Conservation (phyloP, 1,140 invertebrate species). For the Tetranychus urticae region DNA sequence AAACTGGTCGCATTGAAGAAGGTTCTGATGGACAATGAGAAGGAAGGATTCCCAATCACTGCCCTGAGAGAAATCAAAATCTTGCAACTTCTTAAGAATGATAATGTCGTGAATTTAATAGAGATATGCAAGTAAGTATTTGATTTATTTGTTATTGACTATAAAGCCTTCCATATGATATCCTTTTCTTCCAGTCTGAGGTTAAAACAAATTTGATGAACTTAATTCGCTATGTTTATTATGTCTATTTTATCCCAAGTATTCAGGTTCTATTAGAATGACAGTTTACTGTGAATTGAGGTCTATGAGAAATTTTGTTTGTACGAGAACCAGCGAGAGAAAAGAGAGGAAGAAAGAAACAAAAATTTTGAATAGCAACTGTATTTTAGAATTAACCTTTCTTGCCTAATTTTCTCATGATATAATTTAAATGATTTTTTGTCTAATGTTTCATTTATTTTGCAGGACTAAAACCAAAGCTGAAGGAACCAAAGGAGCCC, state of each 20-base stretch:
- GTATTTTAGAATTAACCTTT: too few species aligned
- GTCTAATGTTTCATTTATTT: not conserved
- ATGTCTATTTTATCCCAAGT: too few species aligned
- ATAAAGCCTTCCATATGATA: too few species aligned
- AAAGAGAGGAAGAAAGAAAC: not conserved
- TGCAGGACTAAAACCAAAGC: not conserved
- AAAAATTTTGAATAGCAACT: not conserved
- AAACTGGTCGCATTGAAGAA: constrained; percentile 94
- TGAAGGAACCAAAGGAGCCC: constrained; percentile 26
- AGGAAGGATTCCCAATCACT: constrained; percentile 97
- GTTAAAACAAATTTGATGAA: too few species aligned
- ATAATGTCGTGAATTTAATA: constrained; percentile 41
- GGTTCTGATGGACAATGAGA: constrained; percentile 98
- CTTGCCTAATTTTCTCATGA: not conserved
- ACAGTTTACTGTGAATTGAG: too few species aligned
- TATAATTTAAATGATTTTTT: too few species aligned
- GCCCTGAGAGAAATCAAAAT: constrained; percentile 91
- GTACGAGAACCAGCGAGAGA: not conserved
- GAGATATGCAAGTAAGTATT: too few species aligned
- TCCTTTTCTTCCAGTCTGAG: too few species aligned
- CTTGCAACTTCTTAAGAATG: constrained; percentile 77
- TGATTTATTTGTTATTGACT: too few species aligned
- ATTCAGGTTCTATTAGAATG: too few species aligned
- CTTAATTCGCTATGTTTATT: too few species aligned
- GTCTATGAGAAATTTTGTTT: too few species aligned